phyloP scores from a whole-genome alignment of 1,140 invertebrate genomes.

The Brachionus koreanus region DNA sequence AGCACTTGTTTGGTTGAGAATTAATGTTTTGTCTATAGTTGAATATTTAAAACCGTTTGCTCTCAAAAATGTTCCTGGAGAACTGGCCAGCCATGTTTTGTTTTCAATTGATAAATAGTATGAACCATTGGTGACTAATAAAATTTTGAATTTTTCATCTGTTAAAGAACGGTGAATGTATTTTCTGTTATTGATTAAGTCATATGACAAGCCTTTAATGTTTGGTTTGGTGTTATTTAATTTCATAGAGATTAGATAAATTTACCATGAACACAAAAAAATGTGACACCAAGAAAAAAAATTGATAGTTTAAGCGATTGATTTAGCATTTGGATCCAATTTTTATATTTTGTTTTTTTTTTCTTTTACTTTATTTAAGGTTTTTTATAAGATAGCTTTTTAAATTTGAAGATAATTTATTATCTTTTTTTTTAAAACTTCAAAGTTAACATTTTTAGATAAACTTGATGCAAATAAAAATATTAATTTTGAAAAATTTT shows the following conservation, averaged over 20 bases:
- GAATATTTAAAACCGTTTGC: neutral
- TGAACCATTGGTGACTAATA: conserved; percentile 20
- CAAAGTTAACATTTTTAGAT: neutral
- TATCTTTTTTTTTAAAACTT: neutral
- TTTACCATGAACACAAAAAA: neutral
- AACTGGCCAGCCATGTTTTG: conserved; percentile 17
- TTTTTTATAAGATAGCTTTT: neutral
- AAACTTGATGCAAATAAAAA: neutral
- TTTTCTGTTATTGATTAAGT: neutral
- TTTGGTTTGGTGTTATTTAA: neutral
- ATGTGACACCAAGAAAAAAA: neutral
- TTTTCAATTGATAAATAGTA: conserved; percentile 21
- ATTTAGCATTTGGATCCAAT: neutral
- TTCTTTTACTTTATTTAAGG: neutral
- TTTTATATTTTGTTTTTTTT: neutral
- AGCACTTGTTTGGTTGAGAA: neutral
- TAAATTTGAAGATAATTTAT: neutral
- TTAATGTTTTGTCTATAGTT: neutral
- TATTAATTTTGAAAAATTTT: neutral
- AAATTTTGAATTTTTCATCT: neutral
- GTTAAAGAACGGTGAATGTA: neutral
- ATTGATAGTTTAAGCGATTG: neutral
- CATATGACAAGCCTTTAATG: neutral
- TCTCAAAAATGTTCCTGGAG: conserved; percentile 21
- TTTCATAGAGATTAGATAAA: neutral